Evolutionary conservation across 2,113 vertebrate genomes (phyloP).

Genomic region (Otus sunia): DNA sequence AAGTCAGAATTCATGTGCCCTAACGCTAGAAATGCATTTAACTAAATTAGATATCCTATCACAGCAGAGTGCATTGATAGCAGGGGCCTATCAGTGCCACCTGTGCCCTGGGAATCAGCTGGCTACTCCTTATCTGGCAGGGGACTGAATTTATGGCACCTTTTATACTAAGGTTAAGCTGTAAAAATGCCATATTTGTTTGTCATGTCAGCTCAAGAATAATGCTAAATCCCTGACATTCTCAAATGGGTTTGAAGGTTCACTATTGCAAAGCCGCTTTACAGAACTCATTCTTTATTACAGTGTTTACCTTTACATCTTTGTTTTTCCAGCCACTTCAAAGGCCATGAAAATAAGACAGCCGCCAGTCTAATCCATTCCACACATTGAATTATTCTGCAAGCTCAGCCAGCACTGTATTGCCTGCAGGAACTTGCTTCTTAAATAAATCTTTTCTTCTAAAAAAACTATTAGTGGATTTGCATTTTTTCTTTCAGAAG

Average conservation of each 20-base stretch:
- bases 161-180: conserved; percentile 46
- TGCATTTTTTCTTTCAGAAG: background rate
- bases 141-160: conserved; percentile 52
- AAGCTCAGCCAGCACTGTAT: background rate
- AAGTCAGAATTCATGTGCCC: background rate
- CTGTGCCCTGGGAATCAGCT: background rate
- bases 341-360: background rate
- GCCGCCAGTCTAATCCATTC: background rate
- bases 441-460: background rate
- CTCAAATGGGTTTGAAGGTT: background rate
- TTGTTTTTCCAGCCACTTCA: background rate
- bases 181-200: conserved; percentile 37
- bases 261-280: background rate
- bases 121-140: conserved; percentile 6
- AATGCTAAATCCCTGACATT: conserved; percentile 13
- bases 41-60: conserved; percentile 21
- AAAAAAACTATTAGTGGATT: background rate
- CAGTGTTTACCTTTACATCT: background rate
- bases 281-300: background rate
- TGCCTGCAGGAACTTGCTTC: background rate
- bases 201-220: conserved; percentile 37
- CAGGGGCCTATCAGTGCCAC: background rate
- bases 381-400: background rate
- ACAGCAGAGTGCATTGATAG: background rate
- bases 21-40: conserved; percentile 40